Conservation (phyloP, 1,140 invertebrate genomes). For the Hydropsyche tenuis region DNA sequence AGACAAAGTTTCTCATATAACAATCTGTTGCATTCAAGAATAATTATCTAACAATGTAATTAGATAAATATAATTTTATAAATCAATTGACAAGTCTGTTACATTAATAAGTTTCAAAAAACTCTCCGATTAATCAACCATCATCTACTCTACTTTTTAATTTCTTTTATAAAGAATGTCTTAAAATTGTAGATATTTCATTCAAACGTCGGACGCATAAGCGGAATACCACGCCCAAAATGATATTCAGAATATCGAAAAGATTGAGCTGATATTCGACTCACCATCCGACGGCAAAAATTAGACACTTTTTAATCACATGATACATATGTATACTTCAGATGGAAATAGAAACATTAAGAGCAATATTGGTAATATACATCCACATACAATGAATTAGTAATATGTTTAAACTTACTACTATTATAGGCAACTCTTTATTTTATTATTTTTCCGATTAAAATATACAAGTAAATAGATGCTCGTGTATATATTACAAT, state of each 20-base stretch:
- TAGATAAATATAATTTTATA: constrained; percentile 26
- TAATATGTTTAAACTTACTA: constrained; percentile 19
- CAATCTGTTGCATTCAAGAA: constrained; percentile 28
- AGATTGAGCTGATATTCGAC: background rate
- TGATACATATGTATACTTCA: constrained; percentile 21
- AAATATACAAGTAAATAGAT: background rate
- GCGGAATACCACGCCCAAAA: background rate
- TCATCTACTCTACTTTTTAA: constrained; percentile 26
- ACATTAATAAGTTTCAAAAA: constrained; percentile 32
- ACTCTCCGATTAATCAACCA: constrained; percentile 11
- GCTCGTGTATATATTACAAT: constrained; percentile 16
- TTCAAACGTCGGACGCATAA: background rate
- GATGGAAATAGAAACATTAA: constrained; percentile 33
- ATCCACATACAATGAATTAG: constrained; percentile 26
- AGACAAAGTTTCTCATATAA: constrained; percentile 33
- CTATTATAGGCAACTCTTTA: constrained; percentile 18
- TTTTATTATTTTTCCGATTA: constrained; percentile 2
- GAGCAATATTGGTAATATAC: constrained; percentile 31
- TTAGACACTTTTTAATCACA: constrained; percentile 33
- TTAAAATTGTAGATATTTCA: constrained; percentile 18
- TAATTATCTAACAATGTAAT: constrained; percentile 34
- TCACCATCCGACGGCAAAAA: constrained; percentile 20
- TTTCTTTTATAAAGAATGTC: constrained; percentile 35
- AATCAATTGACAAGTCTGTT: constrained; percentile 35
- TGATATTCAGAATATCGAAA: background rate